These are phyloP conservation scores for Babylonia areolata DNA, from an alignment of 1,140 invertebrate species.

Conservation along the genomic window DNA sequence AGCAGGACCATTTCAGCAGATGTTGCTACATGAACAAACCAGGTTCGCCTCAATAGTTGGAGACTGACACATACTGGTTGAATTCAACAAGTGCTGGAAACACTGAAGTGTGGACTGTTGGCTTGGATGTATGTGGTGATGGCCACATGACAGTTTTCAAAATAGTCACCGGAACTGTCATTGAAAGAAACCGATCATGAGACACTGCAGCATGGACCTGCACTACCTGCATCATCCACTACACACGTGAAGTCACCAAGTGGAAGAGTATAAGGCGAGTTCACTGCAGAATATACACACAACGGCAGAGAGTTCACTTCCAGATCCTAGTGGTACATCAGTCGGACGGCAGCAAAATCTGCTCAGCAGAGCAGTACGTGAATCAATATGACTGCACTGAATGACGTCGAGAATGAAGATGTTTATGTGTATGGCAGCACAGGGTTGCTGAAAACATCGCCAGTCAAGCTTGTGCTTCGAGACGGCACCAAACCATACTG, in stretches of 20 bases:
- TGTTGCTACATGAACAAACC: no score
- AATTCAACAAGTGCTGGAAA: neutral
- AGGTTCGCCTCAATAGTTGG: no score
- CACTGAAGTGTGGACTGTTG: no score
- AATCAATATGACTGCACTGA: neutral
- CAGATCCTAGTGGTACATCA: neutral
- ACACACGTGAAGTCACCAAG: neutral
- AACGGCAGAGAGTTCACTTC: neutral
- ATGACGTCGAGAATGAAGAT: neutral
- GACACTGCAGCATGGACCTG: no score
- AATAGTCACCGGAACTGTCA: no score
- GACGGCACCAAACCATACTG: conserved; percentile 40
- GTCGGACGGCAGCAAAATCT: conserved; percentile 13
- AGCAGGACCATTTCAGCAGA: no score
- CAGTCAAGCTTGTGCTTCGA: conserved; percentile 53
- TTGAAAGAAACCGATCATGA: no score
- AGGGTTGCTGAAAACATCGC: neutral
- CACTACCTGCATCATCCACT: no score
- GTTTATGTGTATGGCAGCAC: neutral
- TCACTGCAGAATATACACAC: neutral
- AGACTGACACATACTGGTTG: no score
- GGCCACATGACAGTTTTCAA: no score
- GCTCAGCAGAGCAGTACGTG: neutral
- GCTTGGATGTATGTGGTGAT: no score
- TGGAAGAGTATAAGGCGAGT: neutral